phyloP scores from a whole-genome alignment of 1,140 invertebrate species.

The Drosophila ironensis region DNA sequence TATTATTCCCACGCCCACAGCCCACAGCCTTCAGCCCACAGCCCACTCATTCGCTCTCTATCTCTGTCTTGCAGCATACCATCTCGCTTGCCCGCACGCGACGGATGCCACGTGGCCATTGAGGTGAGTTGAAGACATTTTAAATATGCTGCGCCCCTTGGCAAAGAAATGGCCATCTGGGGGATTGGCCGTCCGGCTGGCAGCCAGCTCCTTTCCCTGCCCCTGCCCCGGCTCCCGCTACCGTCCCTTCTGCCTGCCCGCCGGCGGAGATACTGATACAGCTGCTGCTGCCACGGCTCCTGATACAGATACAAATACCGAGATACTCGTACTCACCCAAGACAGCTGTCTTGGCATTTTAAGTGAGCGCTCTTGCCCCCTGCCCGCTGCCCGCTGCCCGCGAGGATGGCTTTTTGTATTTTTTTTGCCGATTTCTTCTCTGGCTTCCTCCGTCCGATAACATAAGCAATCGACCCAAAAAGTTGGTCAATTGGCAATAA shows the following conservation, averaged over 20 bases:
- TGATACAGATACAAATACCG: constrained; percentile 13
- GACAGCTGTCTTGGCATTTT: constrained; percentile 61
- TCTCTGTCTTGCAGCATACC: constrained; percentile 1
- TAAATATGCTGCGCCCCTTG: constrained; percentile 24
- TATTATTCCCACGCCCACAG: constrained; percentile 5
- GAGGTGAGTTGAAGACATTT: constrained; percentile 46
- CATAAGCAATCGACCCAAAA: constrained; percentile 72
- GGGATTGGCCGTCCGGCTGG: constrained; percentile 1
- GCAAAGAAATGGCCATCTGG: not conserved
- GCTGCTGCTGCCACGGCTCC: too few species aligned
- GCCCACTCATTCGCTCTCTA: not conserved
- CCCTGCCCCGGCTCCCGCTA: too few species aligned
- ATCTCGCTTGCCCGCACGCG: not conserved
- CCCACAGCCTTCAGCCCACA: not conserved
- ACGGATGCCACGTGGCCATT: constrained; percentile 11
- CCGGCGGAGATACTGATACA: constrained; percentile 1
- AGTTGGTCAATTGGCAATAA: constrained; percentile 78
- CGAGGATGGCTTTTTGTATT: too few species aligned
- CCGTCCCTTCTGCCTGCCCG: too few species aligned
- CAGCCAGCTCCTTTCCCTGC: not conserved
- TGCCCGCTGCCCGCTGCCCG: too few species aligned
- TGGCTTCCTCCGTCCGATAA: constrained; percentile 5
- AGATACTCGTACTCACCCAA: constrained; percentile 56
- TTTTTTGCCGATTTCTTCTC: not conserved
- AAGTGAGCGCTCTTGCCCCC: constrained; percentile 26